Percentiles rank a stretch among this genome's conserved stretches.
Conservation (phyloP, 1,140 invertebrate species). For the Drosophila bocki region DNA sequence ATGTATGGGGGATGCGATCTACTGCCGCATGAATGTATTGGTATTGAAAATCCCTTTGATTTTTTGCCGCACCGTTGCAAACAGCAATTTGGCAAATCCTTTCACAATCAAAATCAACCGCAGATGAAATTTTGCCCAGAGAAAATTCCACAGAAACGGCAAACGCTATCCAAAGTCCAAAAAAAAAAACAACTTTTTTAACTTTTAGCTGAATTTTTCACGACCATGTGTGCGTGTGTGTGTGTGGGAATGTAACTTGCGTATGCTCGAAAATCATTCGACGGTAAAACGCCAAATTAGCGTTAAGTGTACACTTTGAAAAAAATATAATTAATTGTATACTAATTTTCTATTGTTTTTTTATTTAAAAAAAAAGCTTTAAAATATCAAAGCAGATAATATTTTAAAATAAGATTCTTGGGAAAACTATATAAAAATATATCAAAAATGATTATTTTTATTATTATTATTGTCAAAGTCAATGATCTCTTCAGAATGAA, state of each 20-base stretch:
- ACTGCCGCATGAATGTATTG: slow-evolving; percentile 65
- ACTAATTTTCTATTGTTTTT: neutral
- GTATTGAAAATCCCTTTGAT: slow-evolving; percentile 82
- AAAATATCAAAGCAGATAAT: neutral
- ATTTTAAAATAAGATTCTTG: neutral
- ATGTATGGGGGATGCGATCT: slow-evolving; percentile 27
- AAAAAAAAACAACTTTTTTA: slow-evolving; percentile 37
- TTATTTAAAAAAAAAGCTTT: neutral
- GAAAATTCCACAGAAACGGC: slow-evolving; percentile 56
- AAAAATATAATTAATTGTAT: neutral
- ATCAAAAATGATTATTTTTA: neutral
- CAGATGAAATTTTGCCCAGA: slow-evolving; percentile 81
- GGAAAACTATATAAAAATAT: neutral
- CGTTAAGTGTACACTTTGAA: slow-evolving; percentile 61
- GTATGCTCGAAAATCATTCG: slow-evolving; percentile 68
- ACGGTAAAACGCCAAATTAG: slow-evolving; percentile 79
- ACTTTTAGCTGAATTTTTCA: slow-evolving; percentile 32
- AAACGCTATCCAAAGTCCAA: slow-evolving; percentile 44
- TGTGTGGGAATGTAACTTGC: slow-evolving; percentile 29
- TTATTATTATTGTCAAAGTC: too few species aligned
- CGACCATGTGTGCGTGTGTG: slow-evolving; percentile 3
- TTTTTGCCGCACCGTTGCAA: slow-evolving; percentile 80
- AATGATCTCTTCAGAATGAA: too few species aligned
- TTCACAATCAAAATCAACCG: slow-evolving; percentile 85
- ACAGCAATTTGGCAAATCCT: slow-evolving; percentile 84